Conservation (phyloP, 2,888 invertebrate species). For the Drosophila acutilabella region DNA sequence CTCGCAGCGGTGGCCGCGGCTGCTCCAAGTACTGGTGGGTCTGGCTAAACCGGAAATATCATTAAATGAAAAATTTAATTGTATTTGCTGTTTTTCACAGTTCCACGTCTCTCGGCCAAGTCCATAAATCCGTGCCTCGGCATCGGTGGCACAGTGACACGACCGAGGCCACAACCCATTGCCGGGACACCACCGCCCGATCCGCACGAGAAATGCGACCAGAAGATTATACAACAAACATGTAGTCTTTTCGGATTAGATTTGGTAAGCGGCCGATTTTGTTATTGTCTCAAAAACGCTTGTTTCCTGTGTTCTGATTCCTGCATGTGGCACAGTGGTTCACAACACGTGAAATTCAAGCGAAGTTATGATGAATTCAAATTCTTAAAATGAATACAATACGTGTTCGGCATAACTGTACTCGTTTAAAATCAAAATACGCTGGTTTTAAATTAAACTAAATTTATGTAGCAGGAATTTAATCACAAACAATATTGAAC, state of each 20-base stretch:
- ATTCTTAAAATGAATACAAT: too few species aligned
- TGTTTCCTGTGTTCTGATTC: conserved; percentile 1
- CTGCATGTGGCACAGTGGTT: conserved; percentile 11
- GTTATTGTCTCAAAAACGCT: conserved; percentile 25
- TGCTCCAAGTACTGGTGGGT: conserved; percentile 79
- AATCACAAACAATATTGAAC: too few species aligned
- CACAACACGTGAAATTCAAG: neutral
- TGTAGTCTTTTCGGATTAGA: conserved; percentile 96
- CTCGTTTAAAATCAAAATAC: too few species aligned
- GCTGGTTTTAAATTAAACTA: too few species aligned
- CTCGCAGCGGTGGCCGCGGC: conserved; percentile 66
- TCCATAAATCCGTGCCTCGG: conserved; percentile 84
- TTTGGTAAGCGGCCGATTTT: conserved; percentile 87
- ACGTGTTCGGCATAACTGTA: too few species aligned
- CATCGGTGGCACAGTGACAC: conserved; percentile 85
- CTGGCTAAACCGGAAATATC: neutral
- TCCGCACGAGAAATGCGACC: conserved; percentile 93
- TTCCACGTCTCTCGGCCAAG: conserved; percentile 83
- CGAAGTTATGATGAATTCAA: too few species aligned
- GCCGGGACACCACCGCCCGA: conserved; percentile 95
- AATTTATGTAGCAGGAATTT: too few species aligned
- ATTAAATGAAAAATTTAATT: neutral
- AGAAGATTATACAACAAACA: conserved; percentile 95
- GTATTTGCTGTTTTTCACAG: conserved; percentile 44
- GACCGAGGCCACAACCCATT: conserved; percentile 95